phyloP scores from a whole-genome alignment of 2,797 vertebrate species.

The Pangasius djambal region DNA sequence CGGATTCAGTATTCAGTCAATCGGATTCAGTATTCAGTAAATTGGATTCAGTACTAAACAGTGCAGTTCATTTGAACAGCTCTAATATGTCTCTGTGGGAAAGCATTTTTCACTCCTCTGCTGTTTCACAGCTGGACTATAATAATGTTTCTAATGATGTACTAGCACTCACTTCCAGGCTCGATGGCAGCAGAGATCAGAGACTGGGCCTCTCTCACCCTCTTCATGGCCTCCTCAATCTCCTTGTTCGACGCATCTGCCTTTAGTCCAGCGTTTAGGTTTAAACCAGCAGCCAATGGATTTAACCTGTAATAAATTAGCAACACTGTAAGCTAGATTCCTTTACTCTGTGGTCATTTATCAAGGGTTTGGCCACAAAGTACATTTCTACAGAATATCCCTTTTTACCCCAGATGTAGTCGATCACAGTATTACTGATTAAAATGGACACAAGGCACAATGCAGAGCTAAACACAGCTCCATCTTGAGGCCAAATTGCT shows the following conservation, averaged over 20 bases:
- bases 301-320: conserved; percentile 82
- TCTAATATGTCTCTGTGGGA: background rate
- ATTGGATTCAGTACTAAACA: background rate
- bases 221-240: conserved; percentile 99
- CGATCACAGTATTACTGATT: background rate
- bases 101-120: background rate
- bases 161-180: conserved; percentile 84
- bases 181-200: conserved; percentile 97
- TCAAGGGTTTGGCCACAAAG: background rate
- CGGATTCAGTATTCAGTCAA: background rate
- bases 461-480: background rate
- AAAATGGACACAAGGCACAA: background rate
- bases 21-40: no score
- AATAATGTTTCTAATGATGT: background rate
- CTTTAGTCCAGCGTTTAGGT: conserved; percentile 88
- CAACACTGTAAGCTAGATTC: background rate
- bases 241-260: conserved; percentile 94
- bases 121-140: background rate
- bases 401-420: background rate
- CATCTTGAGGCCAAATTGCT: background rate
- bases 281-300: conserved; percentile 89
- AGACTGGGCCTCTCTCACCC: conserved; percentile 96
- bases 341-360: background rate
- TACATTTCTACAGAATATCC: background rate
- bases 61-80: background rate